Evolutionary conservation across 2,888 invertebrate genomes (phyloP).

Genomic region (Mimachlamys varia): DNA sequence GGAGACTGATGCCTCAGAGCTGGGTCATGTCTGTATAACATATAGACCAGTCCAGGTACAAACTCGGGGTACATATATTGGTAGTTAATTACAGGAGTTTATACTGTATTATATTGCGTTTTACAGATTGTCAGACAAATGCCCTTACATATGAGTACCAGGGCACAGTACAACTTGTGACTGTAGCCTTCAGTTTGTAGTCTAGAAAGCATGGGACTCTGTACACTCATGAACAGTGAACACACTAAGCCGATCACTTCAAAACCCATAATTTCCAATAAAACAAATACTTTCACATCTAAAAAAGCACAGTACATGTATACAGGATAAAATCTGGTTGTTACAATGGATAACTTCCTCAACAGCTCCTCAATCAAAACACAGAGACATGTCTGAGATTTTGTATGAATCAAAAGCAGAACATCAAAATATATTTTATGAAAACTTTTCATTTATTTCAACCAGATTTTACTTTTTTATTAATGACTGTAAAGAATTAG

Average conservation of each 20-base stretch:
- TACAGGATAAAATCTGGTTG: constrained; percentile 6
- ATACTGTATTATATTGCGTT: background rate
- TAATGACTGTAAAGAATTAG: background rate
- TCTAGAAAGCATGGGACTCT: constrained; percentile 14
- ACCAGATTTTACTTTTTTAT: background rate
- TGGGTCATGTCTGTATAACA: background rate
- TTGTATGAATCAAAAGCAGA: background rate
- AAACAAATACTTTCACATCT: background rate
- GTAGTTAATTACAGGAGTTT: background rate
- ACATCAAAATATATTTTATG: background rate
- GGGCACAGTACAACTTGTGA: background rate
- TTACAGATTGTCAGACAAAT: constrained; percentile 25
- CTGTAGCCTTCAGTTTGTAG: background rate
- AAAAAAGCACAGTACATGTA: background rate
- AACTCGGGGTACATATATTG: background rate
- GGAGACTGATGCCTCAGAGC: background rate
- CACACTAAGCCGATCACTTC: background rate
- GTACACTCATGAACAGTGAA: constrained; percentile 8
- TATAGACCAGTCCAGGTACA: background rate
- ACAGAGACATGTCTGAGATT: background rate
- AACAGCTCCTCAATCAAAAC: background rate
- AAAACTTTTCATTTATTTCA: background rate
- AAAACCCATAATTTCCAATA: constrained; percentile 18
- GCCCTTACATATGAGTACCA: background rate
- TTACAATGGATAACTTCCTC: background rate